Evolutionary conservation across 2,888 invertebrate genomes (phyloP).

Genomic region (Drosophila longiperda): DNA sequence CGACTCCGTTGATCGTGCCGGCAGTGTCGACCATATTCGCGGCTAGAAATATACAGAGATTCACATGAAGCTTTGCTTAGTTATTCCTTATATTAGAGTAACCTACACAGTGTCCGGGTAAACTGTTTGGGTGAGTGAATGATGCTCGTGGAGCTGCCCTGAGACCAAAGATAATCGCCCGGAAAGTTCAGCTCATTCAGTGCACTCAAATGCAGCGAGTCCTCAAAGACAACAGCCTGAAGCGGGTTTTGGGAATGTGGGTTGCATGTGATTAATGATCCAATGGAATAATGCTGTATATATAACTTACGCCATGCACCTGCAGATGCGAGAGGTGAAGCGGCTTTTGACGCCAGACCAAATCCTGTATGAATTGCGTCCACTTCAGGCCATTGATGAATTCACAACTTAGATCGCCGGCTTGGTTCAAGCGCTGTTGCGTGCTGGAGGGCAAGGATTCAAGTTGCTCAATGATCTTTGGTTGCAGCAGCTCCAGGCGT

Average conservation of each 20-base stretch:
- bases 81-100: neutral
- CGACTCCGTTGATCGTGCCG: conserved; percentile 85
- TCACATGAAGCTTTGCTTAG: neutral
- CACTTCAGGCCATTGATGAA: conserved; percentile 86
- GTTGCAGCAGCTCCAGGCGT: conserved; percentile 59
- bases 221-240: conserved; percentile 84
- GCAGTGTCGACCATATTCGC: conserved; percentile 83
- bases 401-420: conserved; percentile 77
- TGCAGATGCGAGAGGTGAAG: conserved; percentile 83
- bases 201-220: conserved; percentile 75
- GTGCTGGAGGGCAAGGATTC: conserved; percentile 48
- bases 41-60: conserved; percentile 41
- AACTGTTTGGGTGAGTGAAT: conserved; percentile 86
- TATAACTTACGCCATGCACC: conserved; percentile 85
- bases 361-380: conserved; percentile 82
- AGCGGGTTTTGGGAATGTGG: neutral
- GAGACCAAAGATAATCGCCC: conserved; percentile 85
- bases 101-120: conserved; percentile 79
- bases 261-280: neutral
- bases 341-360: conserved; percentile 85
- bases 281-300: no score
- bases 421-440: conserved; percentile 46
- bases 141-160: conserved; percentile 74
- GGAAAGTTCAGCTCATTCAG: conserved; percentile 86
- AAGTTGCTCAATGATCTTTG: conserved; percentile 6